Evolutionary conservation across 2,113 vertebrate genomes (phyloP), one percentile per base, ranked within the genome.

Genomic region (Tragelaphus buxtoni): DNA sequence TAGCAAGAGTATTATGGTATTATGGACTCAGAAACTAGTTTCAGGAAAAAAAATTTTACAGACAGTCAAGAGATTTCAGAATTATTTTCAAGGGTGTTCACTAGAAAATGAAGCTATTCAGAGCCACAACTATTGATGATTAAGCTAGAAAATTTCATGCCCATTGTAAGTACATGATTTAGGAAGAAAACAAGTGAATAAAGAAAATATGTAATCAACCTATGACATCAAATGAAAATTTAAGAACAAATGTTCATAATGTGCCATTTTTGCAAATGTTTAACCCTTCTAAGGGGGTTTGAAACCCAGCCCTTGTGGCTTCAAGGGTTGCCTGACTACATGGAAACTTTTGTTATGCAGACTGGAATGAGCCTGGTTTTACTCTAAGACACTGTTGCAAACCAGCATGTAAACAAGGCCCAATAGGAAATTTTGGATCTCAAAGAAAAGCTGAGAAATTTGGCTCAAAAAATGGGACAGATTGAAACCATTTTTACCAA

Each of bases 181-280:
- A 92, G 97, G 72, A 95, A 94, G 90, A 96, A 96, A 97, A 94
- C 95, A 98, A 97, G 94, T 91, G 30, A 80, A 87, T 97, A 92
- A 92, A 97, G 87, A 97, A 98, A 96, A 95, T 97, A 93, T 56
- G 92, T 94, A 97, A 98, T 98, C 95, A 98, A 98, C 97, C 97
- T 98, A 65, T 96, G 95, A 95, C 96, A 96, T 81, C 83, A 63
- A 94, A 90, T 88, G 94, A 76, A 96, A 97, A 88, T 92, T 95
- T 96, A 91, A 95, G 95, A 97, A 98, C 96, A 97, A 97, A 92
- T 92, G 97, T 96, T 97, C 96, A 90, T 97, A 93, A 97, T 97
- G 96, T 92, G 47, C 61, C 85, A 93, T 96, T 98, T 97, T 74
- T 90, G 85, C 47, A 83, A 82, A 55, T 82, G 88, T 35, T 96